A percentile compares a stretch with the other conserved stretches of the same genome.
phyloP scores from a whole-genome alignment of 2,888 invertebrate genomes.

The Acleris sparsana region DNA sequence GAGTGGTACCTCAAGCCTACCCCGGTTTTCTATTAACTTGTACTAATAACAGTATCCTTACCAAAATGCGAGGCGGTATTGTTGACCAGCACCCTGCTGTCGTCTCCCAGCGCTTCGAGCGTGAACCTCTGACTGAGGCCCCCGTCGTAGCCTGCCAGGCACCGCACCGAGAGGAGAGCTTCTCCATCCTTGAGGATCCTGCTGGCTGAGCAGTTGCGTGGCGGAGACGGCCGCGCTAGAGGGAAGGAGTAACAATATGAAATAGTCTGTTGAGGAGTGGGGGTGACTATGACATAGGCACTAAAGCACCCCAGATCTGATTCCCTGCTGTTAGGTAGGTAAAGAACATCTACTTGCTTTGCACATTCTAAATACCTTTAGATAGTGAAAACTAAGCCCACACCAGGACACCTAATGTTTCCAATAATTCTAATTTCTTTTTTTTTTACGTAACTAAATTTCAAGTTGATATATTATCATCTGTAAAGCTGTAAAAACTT shows the following conservation, averaged over 20 bases:
- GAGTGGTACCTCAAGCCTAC: no score
- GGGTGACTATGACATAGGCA: background rate
- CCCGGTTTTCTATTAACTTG: no score
- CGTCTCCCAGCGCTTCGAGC: conserved; percentile 65
- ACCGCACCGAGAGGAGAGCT: conserved; percentile 61
- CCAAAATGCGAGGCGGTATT: conserved; percentile 57
- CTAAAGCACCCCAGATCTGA: background rate
- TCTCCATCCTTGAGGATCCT: conserved; percentile 53
- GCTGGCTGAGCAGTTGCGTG: conserved; percentile 69
- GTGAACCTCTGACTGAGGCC: conserved; percentile 72
- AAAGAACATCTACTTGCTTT: no score
- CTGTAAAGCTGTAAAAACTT: no score
- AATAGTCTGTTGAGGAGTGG: no score
- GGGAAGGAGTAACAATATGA: background rate
- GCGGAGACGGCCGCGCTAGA: conserved; percentile 70
- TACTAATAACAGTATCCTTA: conserved; percentile 37
- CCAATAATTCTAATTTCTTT: no score
- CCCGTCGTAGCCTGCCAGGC: conserved; percentile 70
- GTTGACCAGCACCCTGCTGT: conserved; percentile 58
- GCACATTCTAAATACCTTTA: no score
- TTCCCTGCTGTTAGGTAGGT: no score
- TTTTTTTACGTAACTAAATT: no score
- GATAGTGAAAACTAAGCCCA: no score
- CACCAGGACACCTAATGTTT: no score
- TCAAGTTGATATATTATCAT: no score